Conservation (phyloP, 1,140 invertebrate genomes). For the Diorhabda elongata region DNA sequence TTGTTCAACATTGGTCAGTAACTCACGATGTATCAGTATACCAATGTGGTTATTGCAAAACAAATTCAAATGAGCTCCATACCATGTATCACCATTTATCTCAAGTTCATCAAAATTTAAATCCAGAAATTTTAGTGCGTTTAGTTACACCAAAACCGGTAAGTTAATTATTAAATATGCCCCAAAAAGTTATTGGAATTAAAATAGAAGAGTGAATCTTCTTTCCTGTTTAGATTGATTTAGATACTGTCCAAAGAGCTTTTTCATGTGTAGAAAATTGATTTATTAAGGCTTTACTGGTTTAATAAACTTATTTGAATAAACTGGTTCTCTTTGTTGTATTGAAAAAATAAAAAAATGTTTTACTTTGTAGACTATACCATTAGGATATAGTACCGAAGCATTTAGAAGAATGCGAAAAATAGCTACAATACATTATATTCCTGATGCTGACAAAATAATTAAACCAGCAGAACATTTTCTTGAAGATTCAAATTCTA, state of each 20-base stretch:
- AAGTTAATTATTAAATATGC: not conserved
- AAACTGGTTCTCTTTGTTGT: no score
- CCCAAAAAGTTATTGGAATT: no score
- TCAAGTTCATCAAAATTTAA: slow-evolving; percentile 24
- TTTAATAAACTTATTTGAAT: no score
- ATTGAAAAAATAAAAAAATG: no score
- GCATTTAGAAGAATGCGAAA: slow-evolving; percentile 6
- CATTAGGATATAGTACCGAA: slow-evolving; percentile 5
- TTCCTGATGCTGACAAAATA: slow-evolving; percentile 2
- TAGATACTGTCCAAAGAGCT: no score
- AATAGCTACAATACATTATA: slow-evolving; percentile 7
- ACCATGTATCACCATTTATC: slow-evolving; percentile 31
- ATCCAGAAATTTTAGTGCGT: slow-evolving; percentile 28
- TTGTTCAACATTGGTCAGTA: slow-evolving; percentile 26
- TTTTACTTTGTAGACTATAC: not conserved
- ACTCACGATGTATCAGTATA: slow-evolving; percentile 27
- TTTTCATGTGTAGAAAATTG: no score
- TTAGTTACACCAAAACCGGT: slow-evolving; percentile 15
- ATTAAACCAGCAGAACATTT: not conserved
- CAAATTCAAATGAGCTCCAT: slow-evolving; percentile 23
- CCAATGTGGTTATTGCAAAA: slow-evolving; percentile 32
- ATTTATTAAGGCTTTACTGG: no score
- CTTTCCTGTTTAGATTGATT: no score
- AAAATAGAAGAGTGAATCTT: no score
- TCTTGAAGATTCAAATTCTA: no score